A percentile compares a stretch with the other conserved stretches of the same genome.
Conservation (phyloP, 2,888 invertebrate species). For the Drosophila gaucha region DNA sequence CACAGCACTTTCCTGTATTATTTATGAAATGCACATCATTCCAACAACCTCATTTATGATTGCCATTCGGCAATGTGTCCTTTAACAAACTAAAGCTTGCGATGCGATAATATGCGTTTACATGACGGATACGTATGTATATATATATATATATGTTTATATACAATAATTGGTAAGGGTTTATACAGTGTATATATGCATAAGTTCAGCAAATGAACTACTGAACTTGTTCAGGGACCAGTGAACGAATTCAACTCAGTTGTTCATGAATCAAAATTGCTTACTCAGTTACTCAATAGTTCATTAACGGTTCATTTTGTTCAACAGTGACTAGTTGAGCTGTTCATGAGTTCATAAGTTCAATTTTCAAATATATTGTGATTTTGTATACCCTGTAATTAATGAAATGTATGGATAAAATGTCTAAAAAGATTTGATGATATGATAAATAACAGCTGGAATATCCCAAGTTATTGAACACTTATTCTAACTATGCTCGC, state of each 20-base stretch:
- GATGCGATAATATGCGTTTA: conserved; percentile 16
- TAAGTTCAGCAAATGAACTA: neutral
- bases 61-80: conserved; percentile 52
- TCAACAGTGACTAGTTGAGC: neutral
- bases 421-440: too few species aligned
- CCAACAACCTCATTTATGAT: conserved; percentile 73
- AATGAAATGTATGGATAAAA: too few species aligned
- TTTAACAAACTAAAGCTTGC: conserved; percentile 41
- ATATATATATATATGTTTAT: neutral
- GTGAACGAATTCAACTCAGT: neutral
- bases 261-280: neutral
- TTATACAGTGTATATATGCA: too few species aligned
- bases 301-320: too few species aligned
- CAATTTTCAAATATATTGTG: too few species aligned
- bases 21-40: conserved; percentile 80
- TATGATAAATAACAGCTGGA: too few species aligned
- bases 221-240: neutral
- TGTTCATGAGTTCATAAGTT: neutral
- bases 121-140: conserved; percentile 7
- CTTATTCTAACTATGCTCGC: too few species aligned
- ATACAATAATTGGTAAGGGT: conserved; percentile 15
- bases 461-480: too few species aligned
- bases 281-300: too few species aligned
- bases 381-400: too few species aligned
- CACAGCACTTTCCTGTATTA: conserved; percentile 54